Conservation (phyloP, 30 jellyfish, hydroid and myxozoan species). For the Clytia hemisphaerica region DNA sequence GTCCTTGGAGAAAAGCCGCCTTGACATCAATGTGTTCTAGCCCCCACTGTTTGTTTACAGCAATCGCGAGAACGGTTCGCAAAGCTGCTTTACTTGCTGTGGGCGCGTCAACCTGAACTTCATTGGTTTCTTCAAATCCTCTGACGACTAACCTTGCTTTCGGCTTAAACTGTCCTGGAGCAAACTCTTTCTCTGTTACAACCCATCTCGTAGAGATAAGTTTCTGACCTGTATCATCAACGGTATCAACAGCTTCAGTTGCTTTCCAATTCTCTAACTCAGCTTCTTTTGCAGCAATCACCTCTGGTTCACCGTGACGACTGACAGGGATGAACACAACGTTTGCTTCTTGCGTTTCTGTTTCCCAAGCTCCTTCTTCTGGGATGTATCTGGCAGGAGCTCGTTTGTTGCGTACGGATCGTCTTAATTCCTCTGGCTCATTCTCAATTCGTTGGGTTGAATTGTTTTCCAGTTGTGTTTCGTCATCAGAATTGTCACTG, state of each 20-base stretch:
- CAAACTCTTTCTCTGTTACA: constrained; percentile 1
- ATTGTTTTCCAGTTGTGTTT: no score
- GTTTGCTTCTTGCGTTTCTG: background rate
- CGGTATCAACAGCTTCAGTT: constrained; percentile 15
- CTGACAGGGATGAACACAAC: background rate
- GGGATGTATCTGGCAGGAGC: constrained; percentile 8
- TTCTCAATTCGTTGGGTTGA: no score
- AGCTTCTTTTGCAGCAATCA: background rate
- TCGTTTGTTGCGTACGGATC: background rate
- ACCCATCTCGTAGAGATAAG: constrained; percentile 17
- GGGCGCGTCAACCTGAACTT: background rate
- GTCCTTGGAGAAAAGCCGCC: no score
- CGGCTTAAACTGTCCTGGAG: constrained; percentile 20
- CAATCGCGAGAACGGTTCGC: no score
- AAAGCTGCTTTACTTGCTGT: no score
- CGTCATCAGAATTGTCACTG: background rate
- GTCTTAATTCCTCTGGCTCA: no score
- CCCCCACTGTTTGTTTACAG: no score
- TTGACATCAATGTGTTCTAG: no score
- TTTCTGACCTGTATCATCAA: constrained; percentile 13
- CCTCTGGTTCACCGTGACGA: background rate
- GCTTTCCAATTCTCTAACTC: constrained; percentile 3
- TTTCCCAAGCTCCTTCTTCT: background rate
- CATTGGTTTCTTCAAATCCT: background rate
- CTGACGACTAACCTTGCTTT: background rate